A percentile compares a stretch with the other conserved stretches of the same genome.
These are phyloP conservation scores for Sciurus carolinensis DNA, from an alignment of 2,797 vertebrate genomes.

Conservation along the genomic window DNA sequence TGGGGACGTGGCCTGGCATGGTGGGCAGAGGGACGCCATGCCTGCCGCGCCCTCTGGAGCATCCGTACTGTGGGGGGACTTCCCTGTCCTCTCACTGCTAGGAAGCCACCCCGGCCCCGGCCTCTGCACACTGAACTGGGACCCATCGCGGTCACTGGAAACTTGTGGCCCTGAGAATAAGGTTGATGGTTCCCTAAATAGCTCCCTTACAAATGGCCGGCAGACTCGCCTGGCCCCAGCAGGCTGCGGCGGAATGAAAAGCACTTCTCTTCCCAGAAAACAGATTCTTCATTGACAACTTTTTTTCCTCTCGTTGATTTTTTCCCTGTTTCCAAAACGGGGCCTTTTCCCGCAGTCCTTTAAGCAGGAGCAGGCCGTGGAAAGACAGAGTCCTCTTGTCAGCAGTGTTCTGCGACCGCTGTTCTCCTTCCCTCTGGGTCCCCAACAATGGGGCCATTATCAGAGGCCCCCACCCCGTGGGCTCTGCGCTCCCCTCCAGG, in stretches of 20 bases:
- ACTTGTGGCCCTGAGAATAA: conserved; percentile 1
- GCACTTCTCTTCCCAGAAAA: conserved; percentile 68
- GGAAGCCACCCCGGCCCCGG: neutral
- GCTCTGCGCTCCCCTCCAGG: conserved; percentile 60
- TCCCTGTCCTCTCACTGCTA: too few species aligned
- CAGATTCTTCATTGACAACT: conserved; percentile 76
- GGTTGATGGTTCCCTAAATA: neutral
- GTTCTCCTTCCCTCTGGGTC: conserved; percentile 47
- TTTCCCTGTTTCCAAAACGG: conserved; percentile 56
- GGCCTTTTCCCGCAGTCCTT: neutral
- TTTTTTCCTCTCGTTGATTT: conserved; percentile 18
- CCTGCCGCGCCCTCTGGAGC: neutral
- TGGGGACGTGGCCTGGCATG: accelerated
- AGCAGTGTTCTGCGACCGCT: conserved; percentile 72
- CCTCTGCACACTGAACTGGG: neutral
- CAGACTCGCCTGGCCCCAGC: neutral
- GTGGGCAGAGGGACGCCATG: accelerated
- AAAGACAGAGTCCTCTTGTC: conserved; percentile 87
- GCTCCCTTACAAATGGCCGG: neutral
- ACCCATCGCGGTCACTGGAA: neutral
- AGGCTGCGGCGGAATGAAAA: conserved; percentile 25
- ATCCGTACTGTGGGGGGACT: accelerated
- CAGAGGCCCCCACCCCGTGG: conserved; percentile 16
- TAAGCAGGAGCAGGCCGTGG: conserved; percentile 68
- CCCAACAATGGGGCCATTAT: conserved; percentile 86